A percentile compares a stretch with the other conserved stretches of the same genome.
Conservation (phyloP, 2,113 vertebrate species). For the Propithecus coquereli region DNA sequence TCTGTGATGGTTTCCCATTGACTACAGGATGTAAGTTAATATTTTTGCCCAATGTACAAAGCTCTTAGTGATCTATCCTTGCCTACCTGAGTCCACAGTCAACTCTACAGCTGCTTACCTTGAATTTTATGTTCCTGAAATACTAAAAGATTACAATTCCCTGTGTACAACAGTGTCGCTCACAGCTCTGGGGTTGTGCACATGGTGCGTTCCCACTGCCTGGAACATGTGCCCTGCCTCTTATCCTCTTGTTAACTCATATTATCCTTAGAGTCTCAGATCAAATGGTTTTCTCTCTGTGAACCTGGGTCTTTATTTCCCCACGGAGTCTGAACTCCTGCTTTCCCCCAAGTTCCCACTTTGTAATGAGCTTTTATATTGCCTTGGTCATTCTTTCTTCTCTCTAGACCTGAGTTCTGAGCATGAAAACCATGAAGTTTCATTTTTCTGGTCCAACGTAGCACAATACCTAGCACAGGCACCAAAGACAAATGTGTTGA, state of each 20-base stretch:
- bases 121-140: background rate
- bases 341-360: background rate
- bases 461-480: background rate
- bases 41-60: background rate
- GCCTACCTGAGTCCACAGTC: background rate
- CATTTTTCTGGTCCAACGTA: background rate
- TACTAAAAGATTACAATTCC: background rate
- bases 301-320: background rate
- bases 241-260: background rate
- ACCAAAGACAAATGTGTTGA: background rate
- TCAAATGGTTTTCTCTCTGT: background rate
- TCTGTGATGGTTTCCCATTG: background rate
- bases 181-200: background rate
- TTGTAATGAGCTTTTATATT: background rate
- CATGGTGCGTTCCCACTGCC: accelerated
- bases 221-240: accelerated
- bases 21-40: background rate
- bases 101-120: background rate
- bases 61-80: background rate
- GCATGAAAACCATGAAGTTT: background rate
- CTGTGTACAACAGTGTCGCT: accelerated
- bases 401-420: background rate
- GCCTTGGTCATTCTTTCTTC: background rate
- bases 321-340: accelerated
- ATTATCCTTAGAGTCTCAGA: background rate